Conservation (phyloP, 2,113 vertebrate genomes). For the Podarcis muralis region DNA sequence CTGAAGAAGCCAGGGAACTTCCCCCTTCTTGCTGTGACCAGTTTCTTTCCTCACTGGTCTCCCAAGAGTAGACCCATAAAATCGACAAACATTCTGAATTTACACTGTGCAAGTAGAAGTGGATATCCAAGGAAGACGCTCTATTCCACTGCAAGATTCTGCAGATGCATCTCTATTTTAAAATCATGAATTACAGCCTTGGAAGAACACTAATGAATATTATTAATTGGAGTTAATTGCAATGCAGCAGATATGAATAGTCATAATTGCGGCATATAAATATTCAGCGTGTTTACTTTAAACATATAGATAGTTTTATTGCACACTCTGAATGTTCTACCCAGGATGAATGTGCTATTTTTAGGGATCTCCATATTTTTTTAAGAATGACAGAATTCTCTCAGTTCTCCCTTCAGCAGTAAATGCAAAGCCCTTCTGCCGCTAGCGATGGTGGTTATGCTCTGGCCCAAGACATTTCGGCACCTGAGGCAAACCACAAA, state of each 20-base stretch:
- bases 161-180: constrained; percentile 22
- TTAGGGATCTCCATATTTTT: not conserved
- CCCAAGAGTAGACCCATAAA: too few relatives aligned
- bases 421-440: not conserved
- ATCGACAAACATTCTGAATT: too few relatives aligned
- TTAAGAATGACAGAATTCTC: not conserved
- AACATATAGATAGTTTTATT: not conserved
- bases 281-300: constrained; percentile 18
- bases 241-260: constrained; percentile 16
- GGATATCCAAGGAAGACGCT: not conserved
- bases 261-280: constrained; percentile 21
- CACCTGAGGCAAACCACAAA: too few relatives aligned
- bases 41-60: too few relatives aligned
- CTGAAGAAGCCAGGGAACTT: too few relatives aligned
- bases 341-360: not conserved
- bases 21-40: too few relatives aligned
- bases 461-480: too few relatives aligned
- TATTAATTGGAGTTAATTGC: constrained; percentile 40
- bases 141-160: not conserved
- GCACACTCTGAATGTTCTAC: not conserved
- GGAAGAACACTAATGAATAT: constrained; percentile 24
- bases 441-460: too few relatives aligned
- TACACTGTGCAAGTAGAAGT: not conserved
- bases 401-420: not conserved
- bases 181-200: constrained; percentile 15